phyloP scores from a whole-genome alignment of 2,888 invertebrate species.

The Prionchulus punctatus region DNA sequence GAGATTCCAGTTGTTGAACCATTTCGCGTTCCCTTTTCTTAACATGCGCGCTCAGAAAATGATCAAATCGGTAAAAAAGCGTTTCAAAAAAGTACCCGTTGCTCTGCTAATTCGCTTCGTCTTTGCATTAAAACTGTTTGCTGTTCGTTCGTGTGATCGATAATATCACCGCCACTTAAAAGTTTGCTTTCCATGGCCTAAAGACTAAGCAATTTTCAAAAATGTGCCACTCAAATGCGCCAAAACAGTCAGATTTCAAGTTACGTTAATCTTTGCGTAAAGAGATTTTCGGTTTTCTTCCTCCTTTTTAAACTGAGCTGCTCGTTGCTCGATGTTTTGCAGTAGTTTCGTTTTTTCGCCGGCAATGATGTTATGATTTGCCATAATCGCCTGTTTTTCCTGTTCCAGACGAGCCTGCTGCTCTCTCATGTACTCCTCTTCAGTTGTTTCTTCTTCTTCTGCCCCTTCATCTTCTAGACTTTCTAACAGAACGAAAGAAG shows the following conservation, averaged over 20 bases:
- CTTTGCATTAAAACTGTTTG: constrained; percentile 71
- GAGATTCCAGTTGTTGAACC: constrained; percentile 75
- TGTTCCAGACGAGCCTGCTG: constrained; percentile 36
- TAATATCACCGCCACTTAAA: constrained; percentile 76
- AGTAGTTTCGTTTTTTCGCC: constrained; percentile 44
- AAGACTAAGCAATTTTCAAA: constrained; percentile 9
- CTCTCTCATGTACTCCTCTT: constrained; percentile 27
- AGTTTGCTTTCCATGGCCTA: constrained; percentile 74
- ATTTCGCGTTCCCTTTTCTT: constrained; percentile 61
- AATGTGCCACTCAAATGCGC: background rate
- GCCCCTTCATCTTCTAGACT: constrained; percentile 28
- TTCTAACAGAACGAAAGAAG: too few relatives aligned
- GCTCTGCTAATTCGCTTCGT: constrained; percentile 68
- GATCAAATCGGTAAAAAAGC: background rate
- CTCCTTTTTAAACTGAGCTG: constrained; percentile 44
- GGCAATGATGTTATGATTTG: constrained; percentile 30
- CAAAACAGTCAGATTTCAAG: background rate
- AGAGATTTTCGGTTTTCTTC: constrained; percentile 40
- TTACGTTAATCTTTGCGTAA: constrained; percentile 51
- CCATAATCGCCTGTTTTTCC: constrained; percentile 38
- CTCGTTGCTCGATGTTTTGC: constrained; percentile 47
- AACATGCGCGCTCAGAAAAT: constrained; percentile 3
- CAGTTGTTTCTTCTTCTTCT: constrained; percentile 25
- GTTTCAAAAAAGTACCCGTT: constrained; percentile 44
- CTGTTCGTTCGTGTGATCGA: constrained; percentile 84